Base-by-base conservation (phyloP, 2,113 vertebrate genomes). In the Tachysurus fulvidraco region DNA sequence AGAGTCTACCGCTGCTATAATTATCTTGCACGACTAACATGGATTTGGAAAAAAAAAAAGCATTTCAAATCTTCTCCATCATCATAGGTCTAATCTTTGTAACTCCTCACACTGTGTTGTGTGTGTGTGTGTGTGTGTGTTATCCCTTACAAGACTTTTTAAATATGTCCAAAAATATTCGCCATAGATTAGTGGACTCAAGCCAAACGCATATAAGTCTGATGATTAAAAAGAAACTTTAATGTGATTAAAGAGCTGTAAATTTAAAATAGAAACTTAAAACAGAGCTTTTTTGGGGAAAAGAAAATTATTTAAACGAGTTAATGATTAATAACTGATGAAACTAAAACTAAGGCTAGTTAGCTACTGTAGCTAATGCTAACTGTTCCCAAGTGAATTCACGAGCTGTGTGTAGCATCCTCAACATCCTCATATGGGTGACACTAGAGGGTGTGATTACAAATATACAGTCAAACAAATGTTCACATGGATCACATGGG, bases 111-210 rank as follows among this genome's bases (percentile, higher is more conserved):
- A 57, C n/a, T 59, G 36, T 44, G 36, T 67, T 54, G 25, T 46
- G 14, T 2, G 59, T 85, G 25, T 79, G 44, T 91, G 23, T 84
- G 77, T 46, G 23, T 11, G 74, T 85, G 54, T 65, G 44, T 92
- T 36, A 36, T 36, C 36, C 36, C 36, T 36, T 1, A 36, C 36
- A 36, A 36, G 36, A 1, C 36, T 36, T 36, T 36, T 36, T 36
- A 36, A 36, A 36, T 36, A 36, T 36, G 21, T 62, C 57, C 19
- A 4, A 59, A 59, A 59, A n/a, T n/a, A n/a, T n/a, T n/a, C n/a
- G n/a, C n/a, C n/a, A n/a, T n/a, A 59, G 17, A 59, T 59, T 19
- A 59, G 17, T 5, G 57, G 17, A 5, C 23, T 2, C 8, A 25
- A 25, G 59, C 59, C 23, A 62, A 62, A 62, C 21, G 2, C 59